A percentile compares a stretch with the other conserved stretches of the same genome.
phyloP scores from a whole-genome alignment of 2,888 invertebrate genomes.

The Belgica antarctica region DNA sequence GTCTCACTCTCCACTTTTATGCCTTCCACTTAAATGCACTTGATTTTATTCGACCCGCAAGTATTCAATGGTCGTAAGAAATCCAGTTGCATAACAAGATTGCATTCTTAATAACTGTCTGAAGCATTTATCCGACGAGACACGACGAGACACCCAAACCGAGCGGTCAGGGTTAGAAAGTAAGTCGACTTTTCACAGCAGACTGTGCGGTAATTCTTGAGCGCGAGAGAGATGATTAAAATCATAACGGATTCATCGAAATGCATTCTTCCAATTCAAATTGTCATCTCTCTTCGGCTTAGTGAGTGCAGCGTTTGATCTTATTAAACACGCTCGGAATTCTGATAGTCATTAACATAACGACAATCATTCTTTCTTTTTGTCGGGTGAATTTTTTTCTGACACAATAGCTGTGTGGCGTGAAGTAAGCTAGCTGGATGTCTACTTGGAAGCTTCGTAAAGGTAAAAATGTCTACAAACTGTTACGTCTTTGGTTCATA shows the following conservation, averaged over 20 bases:
- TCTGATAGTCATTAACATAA: background rate
- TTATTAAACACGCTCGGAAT: background rate
- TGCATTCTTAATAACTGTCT: conserved; percentile 8
- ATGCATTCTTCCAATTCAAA: background rate
- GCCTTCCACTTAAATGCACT: conserved; percentile 13
- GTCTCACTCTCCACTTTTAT: too few species aligned
- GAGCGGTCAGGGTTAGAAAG: background rate
- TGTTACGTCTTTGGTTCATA: too few species aligned
- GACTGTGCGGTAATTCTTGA: background rate
- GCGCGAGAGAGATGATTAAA: conserved; percentile 20
- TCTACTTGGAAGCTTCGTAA: too few species aligned
- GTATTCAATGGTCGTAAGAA: background rate
- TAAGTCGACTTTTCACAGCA: background rate
- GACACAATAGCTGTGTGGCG: too few species aligned
- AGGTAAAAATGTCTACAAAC: too few species aligned
- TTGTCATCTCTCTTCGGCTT: background rate
- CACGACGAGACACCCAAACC: background rate
- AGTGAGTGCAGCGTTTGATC: background rate
- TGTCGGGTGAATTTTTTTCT: too few species aligned
- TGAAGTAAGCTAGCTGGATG: too few species aligned
- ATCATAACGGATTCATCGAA: conserved; percentile 23
- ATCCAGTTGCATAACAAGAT: background rate
- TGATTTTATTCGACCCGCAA: background rate
- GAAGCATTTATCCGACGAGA: background rate
- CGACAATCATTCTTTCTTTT: too few species aligned